Evolutionary conservation across 2,797 vertebrate genomes (phyloP), one percentile per base, ranked within the genome.

Genomic region (Cryptoblepharus egeriae): DNA sequence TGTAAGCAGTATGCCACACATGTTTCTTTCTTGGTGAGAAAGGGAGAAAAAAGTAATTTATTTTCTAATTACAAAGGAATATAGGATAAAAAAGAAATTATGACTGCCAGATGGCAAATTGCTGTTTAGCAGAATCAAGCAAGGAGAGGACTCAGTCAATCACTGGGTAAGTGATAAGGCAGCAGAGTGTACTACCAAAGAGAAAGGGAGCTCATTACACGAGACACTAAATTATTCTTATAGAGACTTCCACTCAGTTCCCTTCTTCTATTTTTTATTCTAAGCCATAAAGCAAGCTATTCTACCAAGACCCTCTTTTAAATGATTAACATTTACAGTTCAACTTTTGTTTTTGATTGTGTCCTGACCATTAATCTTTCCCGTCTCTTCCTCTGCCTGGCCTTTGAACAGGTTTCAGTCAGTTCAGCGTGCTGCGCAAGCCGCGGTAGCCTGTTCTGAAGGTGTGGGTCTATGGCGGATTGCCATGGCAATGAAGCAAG

Each of bases 41-140:
- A 58, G 65, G 88, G 86, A 42, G 39, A 42, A 91, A 92, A 92
- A 18, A 22, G 90, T 88, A 95, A 96, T 95, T 95, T 95, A 95
- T 95, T 96, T 96, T 95, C 92, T 96, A 95, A 96, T 96, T 95
- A 94, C 92, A 90, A 94, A 93, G 90, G 91, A 94, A 89, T 91
- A 91, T 87, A 89, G 89, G 79, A 90, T 91, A 30, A 88, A 87
- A 85, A 92, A 92, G 87, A 91, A 93, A 92, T 92, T 90, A 92
- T 92, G 90, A 92, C 88, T 91, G 90, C 92, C 93, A 94, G 92
- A 94, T 94, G 94, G 93, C 5, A 73, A 94, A 92, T 91, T 88
- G 91, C 90, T 87, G 89, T 91, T 93, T 92, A 94, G 91, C 88
- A 87, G 83, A 87, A 93, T 90, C 89, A 91, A 88, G 92, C 88